Base-by-base conservation (phyloP, 1,140 invertebrate species). In the Drosophila arizonae region DNA sequence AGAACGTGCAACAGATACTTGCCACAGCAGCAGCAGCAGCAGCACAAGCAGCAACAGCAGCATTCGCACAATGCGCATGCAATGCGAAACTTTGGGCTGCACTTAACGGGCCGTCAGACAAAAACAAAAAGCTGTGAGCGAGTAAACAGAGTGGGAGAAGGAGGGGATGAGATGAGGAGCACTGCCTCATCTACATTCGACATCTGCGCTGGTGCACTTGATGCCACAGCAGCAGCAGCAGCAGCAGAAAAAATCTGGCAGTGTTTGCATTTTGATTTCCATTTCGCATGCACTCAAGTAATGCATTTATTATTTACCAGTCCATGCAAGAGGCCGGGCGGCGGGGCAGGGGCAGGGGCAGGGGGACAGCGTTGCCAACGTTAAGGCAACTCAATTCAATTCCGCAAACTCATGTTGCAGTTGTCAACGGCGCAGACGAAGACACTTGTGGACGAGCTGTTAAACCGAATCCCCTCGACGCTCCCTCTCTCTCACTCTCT, bases 261-360 rank as follows among this genome's bases (percentile, higher is more conserved):
- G 66, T 76, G 84, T 77, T 85, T 88, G 73, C 85, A 89, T 80
- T 88, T 88, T 89, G 80, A 84, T 88, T 85, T 72, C 77, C 85
- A 84, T 88, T 80, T 88, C 80, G 73, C 79, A 88, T 85, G 80
- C 84, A 80, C 84, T 78, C 80, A 64, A 89, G 84, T 82, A 85
- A 88, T 77, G 80, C 85, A 88, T 88, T 88, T 84, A 88, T 89
- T 87, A 89, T 89, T 89, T 88, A 80, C 76, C 76, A 79, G 75
- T 39, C 55, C 78, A 55, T 58, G 76, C 61, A 65, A 60, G 36
- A 43, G 54, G 55, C 48, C 39, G 10, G 13, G 17, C 33, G 9
- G 51, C 21, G 21, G 36, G 4, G 15, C 5, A 21, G n/a, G 21
- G 10, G 36, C 30, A 13, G 10, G 36, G 26, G 30, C 13, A 17